These are phyloP conservation scores for Rhynchonycteris naso DNA, from an alignment of 2,797 vertebrate species.

Conservation along the genomic window DNA sequence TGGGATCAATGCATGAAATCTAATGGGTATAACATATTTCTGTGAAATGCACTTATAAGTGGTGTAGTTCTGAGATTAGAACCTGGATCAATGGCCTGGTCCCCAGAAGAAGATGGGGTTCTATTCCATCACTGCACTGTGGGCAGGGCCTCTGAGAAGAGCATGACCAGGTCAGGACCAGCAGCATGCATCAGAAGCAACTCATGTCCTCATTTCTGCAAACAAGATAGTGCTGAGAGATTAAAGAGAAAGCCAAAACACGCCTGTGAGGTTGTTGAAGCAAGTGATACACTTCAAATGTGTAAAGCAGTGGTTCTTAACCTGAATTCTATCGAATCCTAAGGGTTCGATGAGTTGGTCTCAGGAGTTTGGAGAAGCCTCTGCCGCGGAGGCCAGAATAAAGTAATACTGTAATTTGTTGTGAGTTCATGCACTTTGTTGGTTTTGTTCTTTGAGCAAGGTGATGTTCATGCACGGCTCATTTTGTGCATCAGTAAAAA, in stretches of 20 bases:
- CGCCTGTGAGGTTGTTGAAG: neutral
- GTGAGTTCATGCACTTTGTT: no score
- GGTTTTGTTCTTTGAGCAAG: no score
- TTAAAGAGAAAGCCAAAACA: slow-evolving; percentile 20
- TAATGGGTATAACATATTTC: neutral
- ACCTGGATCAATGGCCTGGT: neutral
- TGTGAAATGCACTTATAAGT: neutral
- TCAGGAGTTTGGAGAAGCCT: no score
- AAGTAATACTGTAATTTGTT: no score
- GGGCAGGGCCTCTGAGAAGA: neutral
- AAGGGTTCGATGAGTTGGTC: no score
- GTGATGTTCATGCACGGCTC: no score
- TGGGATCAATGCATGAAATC: neutral
- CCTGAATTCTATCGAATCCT: no score
- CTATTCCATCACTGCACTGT: rapidly evolving
- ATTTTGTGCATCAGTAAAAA: no score
- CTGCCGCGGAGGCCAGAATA: no score
- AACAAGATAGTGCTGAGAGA: neutral
- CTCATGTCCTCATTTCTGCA: neutral
- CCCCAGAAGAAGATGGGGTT: neutral
- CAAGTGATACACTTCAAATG: neutral
- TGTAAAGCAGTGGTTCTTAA: no score
- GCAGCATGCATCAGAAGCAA: rapidly evolving
- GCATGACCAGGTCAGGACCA: rapidly evolving
- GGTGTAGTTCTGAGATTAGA: neutral